A percentile compares a stretch with the other conserved stretches of the same genome.
Conservation (phyloP, 1,140 invertebrate genomes). For the Acromyrmex charruanus region DNA sequence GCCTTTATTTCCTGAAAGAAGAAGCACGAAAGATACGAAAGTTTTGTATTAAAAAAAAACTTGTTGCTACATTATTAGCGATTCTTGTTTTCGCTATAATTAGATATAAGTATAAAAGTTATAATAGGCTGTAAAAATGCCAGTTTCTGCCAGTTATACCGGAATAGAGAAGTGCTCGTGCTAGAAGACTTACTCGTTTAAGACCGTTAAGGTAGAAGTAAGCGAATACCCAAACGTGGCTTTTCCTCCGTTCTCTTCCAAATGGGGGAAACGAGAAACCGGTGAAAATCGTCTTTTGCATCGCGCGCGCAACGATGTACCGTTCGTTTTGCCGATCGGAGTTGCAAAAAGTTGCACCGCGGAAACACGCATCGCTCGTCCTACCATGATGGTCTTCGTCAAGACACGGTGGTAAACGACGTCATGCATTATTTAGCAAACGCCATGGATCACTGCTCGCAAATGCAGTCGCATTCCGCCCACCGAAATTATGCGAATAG, state of each 20-base stretch:
- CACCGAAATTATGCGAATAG: slow-evolving; percentile 49
- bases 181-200: background rate
- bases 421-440: slow-evolving; percentile 82
- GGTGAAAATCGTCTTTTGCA: slow-evolving; percentile 62
- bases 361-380: slow-evolving; percentile 59
- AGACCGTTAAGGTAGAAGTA: slow-evolving; percentile 8
- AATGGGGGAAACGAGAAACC: slow-evolving; percentile 69
- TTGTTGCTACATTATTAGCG: background rate
- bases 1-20: background rate
- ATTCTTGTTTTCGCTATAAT: slow-evolving; percentile 9
- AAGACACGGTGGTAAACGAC: slow-evolving; percentile 54
- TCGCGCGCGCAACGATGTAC: slow-evolving; percentile 35
- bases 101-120: background rate
- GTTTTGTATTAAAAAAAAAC: background rate
- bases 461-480: slow-evolving; percentile 66
- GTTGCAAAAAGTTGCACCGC: slow-evolving; percentile 44
- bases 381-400: slow-evolving; percentile 42
- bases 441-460: slow-evolving; percentile 77
- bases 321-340: slow-evolving; percentile 38
- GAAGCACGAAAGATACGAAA: background rate
- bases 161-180: background rate
- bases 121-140: background rate
- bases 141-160: background rate
- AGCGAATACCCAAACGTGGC: slow-evolving; percentile 19
- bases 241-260: slow-evolving; percentile 66